Conservation (phyloP, 1,140 invertebrate species). For the Drosophila fuyamai region DNA sequence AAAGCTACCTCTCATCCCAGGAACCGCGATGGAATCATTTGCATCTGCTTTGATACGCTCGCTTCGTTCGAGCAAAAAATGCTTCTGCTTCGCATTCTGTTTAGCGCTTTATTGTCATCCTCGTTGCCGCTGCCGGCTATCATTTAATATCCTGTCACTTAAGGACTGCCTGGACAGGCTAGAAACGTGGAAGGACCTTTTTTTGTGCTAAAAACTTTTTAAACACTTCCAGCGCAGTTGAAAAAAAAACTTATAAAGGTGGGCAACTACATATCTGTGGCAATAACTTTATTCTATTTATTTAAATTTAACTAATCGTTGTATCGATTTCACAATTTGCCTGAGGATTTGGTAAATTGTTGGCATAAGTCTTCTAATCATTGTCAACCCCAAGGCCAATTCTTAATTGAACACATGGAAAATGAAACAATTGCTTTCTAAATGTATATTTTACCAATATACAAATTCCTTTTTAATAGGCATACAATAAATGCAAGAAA, state of each 20-base stretch:
- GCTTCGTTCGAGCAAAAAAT: constrained; percentile 15
- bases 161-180: constrained; percentile 6
- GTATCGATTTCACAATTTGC: background rate
- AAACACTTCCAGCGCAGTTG: constrained; percentile 1
- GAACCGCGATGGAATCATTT: constrained; percentile 22
- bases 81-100: constrained; percentile 13
- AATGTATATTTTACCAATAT: background rate
- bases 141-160: constrained; percentile 73
- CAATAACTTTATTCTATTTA: background rate
- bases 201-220: constrained; percentile 5
- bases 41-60: constrained; percentile 39
- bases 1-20: constrained; percentile 28
- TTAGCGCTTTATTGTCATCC: constrained; percentile 13
- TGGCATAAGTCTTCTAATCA: background rate
- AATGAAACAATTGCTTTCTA: background rate
- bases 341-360: background rate
- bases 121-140: constrained; percentile 22
- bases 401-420: background rate
- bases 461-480: background rate
- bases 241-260: background rate
- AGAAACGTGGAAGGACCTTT: background rate
- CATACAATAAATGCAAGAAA: background rate
- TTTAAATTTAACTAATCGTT: background rate
- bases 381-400: background rate
- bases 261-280: background rate